These are phyloP conservation scores for Borostomias antarcticus DNA, from an alignment of 2,797 vertebrate species.

Conservation along the genomic window DNA sequence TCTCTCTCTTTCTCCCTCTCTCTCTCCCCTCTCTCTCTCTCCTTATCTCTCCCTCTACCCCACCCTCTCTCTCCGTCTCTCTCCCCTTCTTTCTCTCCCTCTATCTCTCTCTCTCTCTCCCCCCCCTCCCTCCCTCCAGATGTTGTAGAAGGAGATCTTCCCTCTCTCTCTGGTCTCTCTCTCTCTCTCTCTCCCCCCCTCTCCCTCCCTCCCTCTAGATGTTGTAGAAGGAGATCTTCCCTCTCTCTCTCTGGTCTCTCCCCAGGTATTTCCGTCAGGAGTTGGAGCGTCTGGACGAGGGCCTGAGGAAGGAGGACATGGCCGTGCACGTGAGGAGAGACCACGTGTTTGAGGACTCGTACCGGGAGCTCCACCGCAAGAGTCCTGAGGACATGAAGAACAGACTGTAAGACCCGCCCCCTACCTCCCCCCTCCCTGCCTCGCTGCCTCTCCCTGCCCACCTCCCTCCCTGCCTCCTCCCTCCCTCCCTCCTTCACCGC, in stretches of 20 bases:
- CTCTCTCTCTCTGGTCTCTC: constrained; percentile 1
- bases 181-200: neutral
- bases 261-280: constrained; percentile 94
- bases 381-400: constrained; percentile 98
- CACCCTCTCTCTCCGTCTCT: constrained; percentile 1
- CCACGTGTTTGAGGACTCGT: constrained; percentile 96
- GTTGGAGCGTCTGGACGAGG: constrained; percentile 91
- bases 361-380: constrained; percentile 93
- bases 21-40: neutral
- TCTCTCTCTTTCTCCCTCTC: neutral
- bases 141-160: too few species aligned
- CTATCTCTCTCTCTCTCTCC: neutral
- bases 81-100: neutral
- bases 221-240: too few species aligned
- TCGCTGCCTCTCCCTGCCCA: neutral
- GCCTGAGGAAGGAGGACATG: constrained; percentile 95
- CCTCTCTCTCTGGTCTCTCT: neutral
- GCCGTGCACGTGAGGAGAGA: constrained; percentile 95
- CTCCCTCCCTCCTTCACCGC: too few species aligned
- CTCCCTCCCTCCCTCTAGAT: neutral
- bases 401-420: constrained; percentile 81
- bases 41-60: neutral
- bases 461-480: too few species aligned
- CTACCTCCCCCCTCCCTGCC: neutral
- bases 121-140: too few species aligned